Conservation (phyloP, 1,140 invertebrate species). For the Neoseiulus cucumeris region DNA sequence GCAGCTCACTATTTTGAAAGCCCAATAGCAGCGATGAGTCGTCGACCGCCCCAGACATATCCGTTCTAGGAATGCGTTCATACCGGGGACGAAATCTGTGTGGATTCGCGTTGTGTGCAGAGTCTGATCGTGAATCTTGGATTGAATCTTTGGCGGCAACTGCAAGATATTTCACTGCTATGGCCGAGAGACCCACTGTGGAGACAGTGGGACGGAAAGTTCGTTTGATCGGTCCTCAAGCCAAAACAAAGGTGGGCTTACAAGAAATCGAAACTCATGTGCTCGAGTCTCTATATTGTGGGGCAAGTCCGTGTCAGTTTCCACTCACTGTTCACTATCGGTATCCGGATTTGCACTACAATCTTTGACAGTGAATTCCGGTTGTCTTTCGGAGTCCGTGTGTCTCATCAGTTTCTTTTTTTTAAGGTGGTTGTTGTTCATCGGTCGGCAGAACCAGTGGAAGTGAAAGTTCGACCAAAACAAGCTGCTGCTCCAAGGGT, state of each 20-base stretch:
- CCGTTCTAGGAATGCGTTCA: background rate
- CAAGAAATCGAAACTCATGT: background rate
- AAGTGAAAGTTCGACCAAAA: background rate
- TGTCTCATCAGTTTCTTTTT: background rate
- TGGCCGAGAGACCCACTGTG: background rate
- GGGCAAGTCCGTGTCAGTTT: background rate
- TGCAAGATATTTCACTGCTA: background rate
- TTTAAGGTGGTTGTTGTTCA: background rate
- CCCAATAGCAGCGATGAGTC: too few species aligned
- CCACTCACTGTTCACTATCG: background rate
- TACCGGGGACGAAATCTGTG: conserved; percentile 9
- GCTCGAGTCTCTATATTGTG: background rate
- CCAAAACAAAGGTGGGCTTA: background rate
- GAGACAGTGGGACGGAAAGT: background rate
- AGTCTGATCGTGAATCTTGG: conserved; percentile 11
- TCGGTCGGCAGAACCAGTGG: background rate
- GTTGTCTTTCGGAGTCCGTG: background rate
- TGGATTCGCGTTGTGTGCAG: background rate
- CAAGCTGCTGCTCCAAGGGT: background rate
- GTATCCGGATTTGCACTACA: background rate
- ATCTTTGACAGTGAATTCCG: background rate
- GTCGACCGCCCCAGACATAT: too few species aligned
- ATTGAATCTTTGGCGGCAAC: conserved; percentile 8
- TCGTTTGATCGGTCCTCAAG: background rate
- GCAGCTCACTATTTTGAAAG: too few species aligned